These are phyloP conservation scores for Nasua narica DNA, from an alignment of 2,797 vertebrate genomes.

Conservation along the genomic window DNA sequence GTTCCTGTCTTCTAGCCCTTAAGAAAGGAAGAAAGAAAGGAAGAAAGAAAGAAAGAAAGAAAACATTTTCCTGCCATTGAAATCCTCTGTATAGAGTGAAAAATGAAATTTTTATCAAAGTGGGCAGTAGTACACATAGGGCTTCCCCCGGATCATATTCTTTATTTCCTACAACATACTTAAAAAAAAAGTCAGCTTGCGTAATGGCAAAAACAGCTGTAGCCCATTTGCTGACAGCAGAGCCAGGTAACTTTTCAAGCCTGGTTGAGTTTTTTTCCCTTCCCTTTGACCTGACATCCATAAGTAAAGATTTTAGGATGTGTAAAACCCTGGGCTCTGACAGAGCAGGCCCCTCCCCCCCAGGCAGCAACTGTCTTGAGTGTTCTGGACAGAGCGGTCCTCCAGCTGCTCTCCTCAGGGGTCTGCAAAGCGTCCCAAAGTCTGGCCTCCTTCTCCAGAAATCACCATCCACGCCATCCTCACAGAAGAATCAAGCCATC, in stretches of 20 bases:
- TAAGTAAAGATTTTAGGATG: conserved; percentile 58
- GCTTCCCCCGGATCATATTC: conserved; percentile 39
- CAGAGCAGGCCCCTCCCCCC: conserved; percentile 2
- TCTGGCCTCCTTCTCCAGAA: conserved; percentile 59
- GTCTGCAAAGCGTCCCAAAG: conserved; percentile 24
- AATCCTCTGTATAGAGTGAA: background rate
- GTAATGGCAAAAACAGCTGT: conserved; percentile 71
- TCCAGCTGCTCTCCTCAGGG: conserved; percentile 53
- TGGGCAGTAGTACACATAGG: background rate
- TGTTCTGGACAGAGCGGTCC: conserved; percentile 21
- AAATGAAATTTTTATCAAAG: conserved; percentile 26
- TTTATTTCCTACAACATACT: conserved; percentile 50
- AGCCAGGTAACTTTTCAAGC: conserved; percentile 49
- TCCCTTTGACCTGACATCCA: conserved; percentile 45
- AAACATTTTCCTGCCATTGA: background rate
- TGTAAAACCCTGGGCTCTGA: conserved; percentile 36
- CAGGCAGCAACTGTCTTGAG: conserved; percentile 13
- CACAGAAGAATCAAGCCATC: background rate
- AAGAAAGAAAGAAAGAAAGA: background rate
- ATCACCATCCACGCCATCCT: conserved; percentile 44
- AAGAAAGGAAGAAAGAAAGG: background rate
- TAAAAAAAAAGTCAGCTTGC: background rate
- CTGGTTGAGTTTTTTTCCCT: background rate
- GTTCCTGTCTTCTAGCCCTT: background rate
- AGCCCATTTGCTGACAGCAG: conserved; percentile 60